phyloP scores from a whole-genome alignment of 2,888 invertebrate species.

The Scaptomyza cyrtandrae region DNA sequence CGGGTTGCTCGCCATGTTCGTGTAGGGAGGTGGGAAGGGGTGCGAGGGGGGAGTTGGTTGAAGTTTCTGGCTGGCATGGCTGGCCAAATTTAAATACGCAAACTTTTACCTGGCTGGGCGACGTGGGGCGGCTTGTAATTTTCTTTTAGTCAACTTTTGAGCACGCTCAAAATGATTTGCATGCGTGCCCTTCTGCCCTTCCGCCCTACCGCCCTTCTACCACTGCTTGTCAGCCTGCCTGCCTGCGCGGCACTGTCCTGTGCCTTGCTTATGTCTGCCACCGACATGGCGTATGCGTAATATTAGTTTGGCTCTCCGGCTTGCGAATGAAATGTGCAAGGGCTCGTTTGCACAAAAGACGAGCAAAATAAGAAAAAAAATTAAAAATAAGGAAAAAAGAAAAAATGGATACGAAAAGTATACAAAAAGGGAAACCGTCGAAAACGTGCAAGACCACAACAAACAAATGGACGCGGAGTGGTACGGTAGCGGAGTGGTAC shows the following conservation, averaged over 20 bases:
- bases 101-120: slow-evolving; percentile 42
- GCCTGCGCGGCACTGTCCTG: not conserved
- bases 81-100: slow-evolving; percentile 65
- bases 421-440: slow-evolving; percentile 4
- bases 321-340: slow-evolving; percentile 34
- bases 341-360: slow-evolving; percentile 23
- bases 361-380: slow-evolving; percentile 15
- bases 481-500: not conserved
- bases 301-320: slow-evolving; percentile 52
- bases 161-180: slow-evolving; percentile 66
- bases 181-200: slow-evolving; percentile 37
- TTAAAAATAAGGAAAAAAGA: slow-evolving; percentile 1
- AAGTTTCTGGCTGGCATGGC: slow-evolving; percentile 36
- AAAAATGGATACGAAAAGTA: not conserved
- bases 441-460: slow-evolving; percentile 38
- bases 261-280: slow-evolving; percentile 16
- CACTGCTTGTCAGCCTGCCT: too few species aligned
- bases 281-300: slow-evolving; percentile 62
- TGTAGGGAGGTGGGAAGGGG: not conserved
- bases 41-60: not conserved
- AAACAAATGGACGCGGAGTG: slow-evolving; percentile 34
- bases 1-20: not conserved
- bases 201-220: slow-evolving; percentile 6
- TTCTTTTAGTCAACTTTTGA: slow-evolving; percentile 73
- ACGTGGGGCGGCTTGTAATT: slow-evolving; percentile 58